Base-by-base conservation (phyloP, 2,888 invertebrate species). In the Oscheius myriophilus region DNA sequence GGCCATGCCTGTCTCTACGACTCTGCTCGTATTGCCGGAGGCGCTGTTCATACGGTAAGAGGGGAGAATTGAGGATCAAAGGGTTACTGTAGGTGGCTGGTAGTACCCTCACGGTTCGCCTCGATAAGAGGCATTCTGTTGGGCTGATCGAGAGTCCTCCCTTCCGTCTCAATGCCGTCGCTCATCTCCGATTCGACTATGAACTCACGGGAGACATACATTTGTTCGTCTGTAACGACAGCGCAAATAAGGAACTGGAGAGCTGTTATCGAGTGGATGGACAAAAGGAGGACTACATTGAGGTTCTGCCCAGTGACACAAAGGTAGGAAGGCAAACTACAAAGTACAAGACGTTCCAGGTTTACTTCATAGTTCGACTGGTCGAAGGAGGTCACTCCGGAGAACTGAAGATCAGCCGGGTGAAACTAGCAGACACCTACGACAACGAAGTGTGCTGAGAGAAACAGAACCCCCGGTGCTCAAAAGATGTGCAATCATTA, bases 181-280 rank as follows among this genome's bases (percentile, higher is more conserved):
- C 84, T 33, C 64, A 84, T 49, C 72, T 85, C 0, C 83, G 86
- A 65, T 85, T 85, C 53, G 77, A 82, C 51, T 85, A 63, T 25
- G 53, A 63, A 18, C 26, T 53, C 25, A 42, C 42, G 75, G 85
- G 85, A 1, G 76, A 81, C 45, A 83, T 80, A 0, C 72, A 77
- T 25, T 63, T 85, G 9, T 85, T 82, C 70, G 80, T 85, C 23
- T 85, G 85, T 67, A 83, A 85, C 64, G 85, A 85, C 61, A 82
- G 82, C 62, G 78, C 80, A n/a, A 76, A 76, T 1, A 80, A 82
- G 53, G 84, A 85, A 68, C 69, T 85, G 49, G 85, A 85, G 57
- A 79, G 74, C 46, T 85, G 85, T 71, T 84, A 82, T 69, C 75
- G 78, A 59, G 84, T 83, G 2, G 80, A 80, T 41, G 65, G 71